phyloP scores from a whole-genome alignment of 2,888 invertebrate species.

The Cantharis flavilabris region DNA sequence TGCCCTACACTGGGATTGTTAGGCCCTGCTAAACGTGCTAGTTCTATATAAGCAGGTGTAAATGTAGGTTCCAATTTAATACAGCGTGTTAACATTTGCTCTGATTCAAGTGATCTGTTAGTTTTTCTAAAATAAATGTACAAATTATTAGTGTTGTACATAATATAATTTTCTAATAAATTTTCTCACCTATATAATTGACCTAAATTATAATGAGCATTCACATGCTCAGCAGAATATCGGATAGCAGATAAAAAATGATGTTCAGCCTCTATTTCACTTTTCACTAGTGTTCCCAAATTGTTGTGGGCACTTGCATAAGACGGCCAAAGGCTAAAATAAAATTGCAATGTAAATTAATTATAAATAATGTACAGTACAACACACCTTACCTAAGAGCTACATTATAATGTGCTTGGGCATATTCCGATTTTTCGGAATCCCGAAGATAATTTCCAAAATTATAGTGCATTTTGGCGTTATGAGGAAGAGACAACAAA shows the following conservation, averaged over 20 bases:
- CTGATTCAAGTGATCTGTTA: slow-evolving; percentile 67
- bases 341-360: slow-evolving; percentile 16
- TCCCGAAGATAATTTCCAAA: slow-evolving; percentile 85
- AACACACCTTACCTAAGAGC: slow-evolving; percentile 71
- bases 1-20: slow-evolving; percentile 61
- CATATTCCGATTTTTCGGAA: slow-evolving; percentile 70
- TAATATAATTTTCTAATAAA: slow-evolving; percentile 2
- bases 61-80: slow-evolving; percentile 70
- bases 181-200: slow-evolving; percentile 75
- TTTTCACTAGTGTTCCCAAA: slow-evolving; percentile 76
- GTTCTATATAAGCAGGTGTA: slow-evolving; percentile 70
- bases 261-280: slow-evolving; percentile 70
- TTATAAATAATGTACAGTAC: not conserved
- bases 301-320: slow-evolving; percentile 89
- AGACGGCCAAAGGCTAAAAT: slow-evolving; percentile 77
- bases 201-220: slow-evolving; percentile 84
- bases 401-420: slow-evolving; percentile 77
- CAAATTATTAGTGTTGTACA: not conserved
- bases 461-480: slow-evolving; percentile 90
- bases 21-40: slow-evolving; percentile 63
- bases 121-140: slow-evolving; percentile 61
- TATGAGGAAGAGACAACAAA: slow-evolving; percentile 76
- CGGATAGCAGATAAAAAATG: slow-evolving; percentile 77
- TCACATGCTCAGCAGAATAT: slow-evolving; percentile 76
- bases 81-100: slow-evolving; percentile 71